Percentiles rank a stretch among this genome's conserved stretches.
Evolutionary conservation across 2,113 vertebrate species (phyloP).

Genomic region (Rhodinocichla rosea): DNA sequence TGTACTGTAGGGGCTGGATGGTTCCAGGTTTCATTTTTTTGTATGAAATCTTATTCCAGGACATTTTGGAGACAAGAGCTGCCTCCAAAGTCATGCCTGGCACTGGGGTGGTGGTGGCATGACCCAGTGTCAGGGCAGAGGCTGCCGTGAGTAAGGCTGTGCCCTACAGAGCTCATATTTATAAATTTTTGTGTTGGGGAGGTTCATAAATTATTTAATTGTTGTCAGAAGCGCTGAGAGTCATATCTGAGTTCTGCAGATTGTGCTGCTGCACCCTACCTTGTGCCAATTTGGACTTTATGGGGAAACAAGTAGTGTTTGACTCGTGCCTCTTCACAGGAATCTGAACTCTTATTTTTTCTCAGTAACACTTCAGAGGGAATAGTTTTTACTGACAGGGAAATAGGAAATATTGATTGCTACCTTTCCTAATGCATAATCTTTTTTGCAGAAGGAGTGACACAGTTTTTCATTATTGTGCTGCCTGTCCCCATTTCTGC

Average conservation of each 20-base stretch:
- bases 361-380: neutral
- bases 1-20: neutral
- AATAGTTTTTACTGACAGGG: neutral
- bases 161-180: neutral
- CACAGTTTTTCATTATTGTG: neutral
- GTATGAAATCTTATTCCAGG: neutral
- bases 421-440: neutral
- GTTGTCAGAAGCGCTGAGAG: neutral
- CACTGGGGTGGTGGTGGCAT: rapidly evolving
- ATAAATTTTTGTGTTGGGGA: neutral
- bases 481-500: neutral
- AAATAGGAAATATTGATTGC: neutral
- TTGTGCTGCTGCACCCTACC: neutral
- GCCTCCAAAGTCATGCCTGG: neutral
- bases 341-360: neutral
- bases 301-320: neutral
- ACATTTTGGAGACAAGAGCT: neutral
- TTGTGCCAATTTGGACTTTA: neutral
- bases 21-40: neutral
- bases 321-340: rapidly evolving
- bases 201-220: neutral
- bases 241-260: neutral
- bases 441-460: neutral
- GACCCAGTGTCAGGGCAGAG: rapidly evolving
- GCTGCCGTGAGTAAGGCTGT: neutral